Evolutionary conservation across 2,113 vertebrate species (phyloP), one percentile per base, ranked within the genome.

Genomic region (Pseudolaguvia tuberculata): DNA sequence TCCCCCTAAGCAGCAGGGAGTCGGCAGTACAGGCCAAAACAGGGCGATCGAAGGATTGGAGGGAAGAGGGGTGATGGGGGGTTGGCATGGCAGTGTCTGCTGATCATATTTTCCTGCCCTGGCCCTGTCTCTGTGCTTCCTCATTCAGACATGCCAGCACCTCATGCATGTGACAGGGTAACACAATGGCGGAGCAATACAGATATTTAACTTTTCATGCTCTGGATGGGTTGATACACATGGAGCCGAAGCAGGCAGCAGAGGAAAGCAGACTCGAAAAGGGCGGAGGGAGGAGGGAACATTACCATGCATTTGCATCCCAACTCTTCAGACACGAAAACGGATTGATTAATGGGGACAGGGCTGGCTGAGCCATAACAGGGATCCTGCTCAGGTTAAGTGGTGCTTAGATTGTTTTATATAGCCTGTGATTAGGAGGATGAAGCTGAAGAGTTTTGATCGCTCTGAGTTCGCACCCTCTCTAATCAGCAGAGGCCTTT

Each of bases 271-370:
- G 70, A 55, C 45, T 27, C 31, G 51, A 72, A 48, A 42, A 70
- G 70, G 78, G 56, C 81, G 57, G 57, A 74, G 79, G 48, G 73
- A 84, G 65, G 72, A 75, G 71, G 70, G 55, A 12, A 83, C 73
- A 80, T 65, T 84, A 85, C 79, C 78, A 73, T 79, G 77, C 79
- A 90, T 90, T 90, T 89, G 88, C 89, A 89, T 90, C 82, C 5
- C 76, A 20, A 76, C 81, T 85, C 85, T 86, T 62, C 78, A 63
- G 82, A 82, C 84, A 83, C 84, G 77, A 81, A 78, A 86, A 85
- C 83, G 86, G 88, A 91, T 88, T 90, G 88, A 91, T 92, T 91
- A 91, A 91, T 87, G 87, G 86, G 90, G 90, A 90, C 90, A 91
- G 88, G 89, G 87, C 88, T 89, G 87, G 87, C 83, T 86, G 84